phyloP scores from a whole-genome alignment of 2,113 vertebrate genomes.

The western clawed frog (Xenopus tropicalis) region DNA sequence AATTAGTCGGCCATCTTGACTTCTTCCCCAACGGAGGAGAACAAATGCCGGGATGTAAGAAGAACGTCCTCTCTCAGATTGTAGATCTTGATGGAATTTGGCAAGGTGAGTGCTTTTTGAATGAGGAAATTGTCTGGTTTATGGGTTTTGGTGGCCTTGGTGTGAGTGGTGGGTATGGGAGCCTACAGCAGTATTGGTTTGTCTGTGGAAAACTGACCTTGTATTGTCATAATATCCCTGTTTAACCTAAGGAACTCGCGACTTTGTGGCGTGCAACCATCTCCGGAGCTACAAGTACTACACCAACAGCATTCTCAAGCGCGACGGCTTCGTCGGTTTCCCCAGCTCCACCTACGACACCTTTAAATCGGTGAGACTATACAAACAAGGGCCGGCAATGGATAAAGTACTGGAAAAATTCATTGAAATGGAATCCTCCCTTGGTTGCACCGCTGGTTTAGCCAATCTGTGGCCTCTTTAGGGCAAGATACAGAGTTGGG shows the following conservation, averaged over 20 bases:
- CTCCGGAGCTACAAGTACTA: slow-evolving; percentile 80
- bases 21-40: slow-evolving; percentile 86
- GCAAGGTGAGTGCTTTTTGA: slow-evolving; percentile 57
- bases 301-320: slow-evolving; percentile 68
- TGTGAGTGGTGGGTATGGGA: no score
- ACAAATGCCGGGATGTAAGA: slow-evolving; percentile 77
- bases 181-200: no score
- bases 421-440: no score
- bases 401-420: no score
- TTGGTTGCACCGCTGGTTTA: no score
- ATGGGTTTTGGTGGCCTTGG: no score
- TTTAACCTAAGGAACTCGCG: slow-evolving; percentile 61
- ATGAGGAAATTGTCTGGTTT: slow-evolving; percentile 44
- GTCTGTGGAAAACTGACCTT: no score
- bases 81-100: slow-evolving; percentile 76
- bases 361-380: slow-evolving; percentile 57
- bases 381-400: no score
- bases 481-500: no score
- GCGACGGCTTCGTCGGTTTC: slow-evolving; percentile 73
- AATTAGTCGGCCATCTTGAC: slow-evolving; percentile 78
- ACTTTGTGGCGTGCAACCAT: slow-evolving; percentile 80
- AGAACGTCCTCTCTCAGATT: slow-evolving; percentile 67
- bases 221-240: no score
- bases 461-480: no score
- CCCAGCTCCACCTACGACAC: slow-evolving; percentile 59